These are phyloP conservation scores for Hecatera dysodea DNA, from an alignment of 2,888 invertebrate species.

Conservation along the genomic window DNA sequence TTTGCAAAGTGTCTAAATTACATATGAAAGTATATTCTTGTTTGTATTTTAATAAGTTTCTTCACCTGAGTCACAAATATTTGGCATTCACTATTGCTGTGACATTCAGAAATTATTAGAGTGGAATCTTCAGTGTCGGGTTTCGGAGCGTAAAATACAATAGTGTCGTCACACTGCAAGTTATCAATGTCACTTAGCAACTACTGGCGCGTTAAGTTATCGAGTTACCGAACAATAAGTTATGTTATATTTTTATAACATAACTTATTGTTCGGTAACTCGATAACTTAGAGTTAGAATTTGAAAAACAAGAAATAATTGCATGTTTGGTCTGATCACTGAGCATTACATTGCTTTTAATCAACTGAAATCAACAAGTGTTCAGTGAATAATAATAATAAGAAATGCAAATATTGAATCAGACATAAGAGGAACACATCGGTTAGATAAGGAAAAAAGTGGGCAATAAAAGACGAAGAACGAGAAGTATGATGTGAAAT, in stretches of 20 bases:
- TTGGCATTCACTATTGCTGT: too few species aligned
- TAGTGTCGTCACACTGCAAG: slow-evolving; percentile 35
- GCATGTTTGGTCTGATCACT: not conserved
- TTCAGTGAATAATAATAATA: slow-evolving; percentile 17
- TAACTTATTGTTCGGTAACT: too few species aligned
- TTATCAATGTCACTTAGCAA: slow-evolving; percentile 46
- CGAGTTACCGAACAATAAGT: not conserved
- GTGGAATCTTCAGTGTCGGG: slow-evolving; percentile 47
- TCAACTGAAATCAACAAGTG: not conserved
- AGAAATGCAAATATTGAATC: slow-evolving; percentile 8
- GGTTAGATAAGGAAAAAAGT: not conserved
- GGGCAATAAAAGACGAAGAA: not conserved
- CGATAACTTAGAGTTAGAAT: not conserved
- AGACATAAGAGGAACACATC: not conserved
- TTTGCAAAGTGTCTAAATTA: not conserved
- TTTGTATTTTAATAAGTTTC: not conserved
- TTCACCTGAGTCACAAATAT: not conserved
- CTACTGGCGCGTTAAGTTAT: slow-evolving; percentile 31
- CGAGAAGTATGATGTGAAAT: not conserved
- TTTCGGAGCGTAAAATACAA: slow-evolving; percentile 12
- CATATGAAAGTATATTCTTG: not conserved
- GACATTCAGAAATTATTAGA: slow-evolving; percentile 62
- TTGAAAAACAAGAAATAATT: not conserved
- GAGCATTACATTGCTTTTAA: not conserved
- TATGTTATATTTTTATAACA: too few species aligned